Evolutionary conservation across 2,113 vertebrate genomes (phyloP), one percentile per base, ranked within the genome.

Genomic region (Isichthys henryi): DNA sequence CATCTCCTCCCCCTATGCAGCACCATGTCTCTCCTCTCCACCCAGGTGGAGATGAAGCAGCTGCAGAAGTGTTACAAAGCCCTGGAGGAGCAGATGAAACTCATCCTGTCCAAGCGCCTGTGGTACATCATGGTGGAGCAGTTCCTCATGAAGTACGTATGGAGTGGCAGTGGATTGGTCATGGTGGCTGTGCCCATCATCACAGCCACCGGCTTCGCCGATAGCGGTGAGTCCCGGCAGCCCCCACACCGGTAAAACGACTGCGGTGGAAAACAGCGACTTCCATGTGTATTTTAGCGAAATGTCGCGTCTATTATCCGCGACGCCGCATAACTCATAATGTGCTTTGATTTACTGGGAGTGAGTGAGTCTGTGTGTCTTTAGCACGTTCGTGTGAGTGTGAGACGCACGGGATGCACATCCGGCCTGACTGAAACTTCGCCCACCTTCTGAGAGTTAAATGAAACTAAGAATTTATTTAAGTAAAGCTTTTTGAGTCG

Each of bases 151-250:
- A 99, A 99, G 94, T 99, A 99, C 15, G 97, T 99, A 91, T 99
- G 98, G 98, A 99, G 98, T 91, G 92, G 96, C 94, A 95, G 97
- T 90, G 98, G 98, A 5, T 96, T 99, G 48, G 95, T 99, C 91
- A 99, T 99, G 98, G 98, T 99, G 0, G 98, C 98, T 15, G 96
- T 99, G 91, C 98, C 98, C n/a, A 99, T 99, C 94, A 99, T 99
- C 95, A 99, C 98, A 0, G 98, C 97, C 52, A 98, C 97, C 0
- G 98, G 98, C 92, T 99, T 98, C 92, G 98, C 98, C 48, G 98
- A 99, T 95, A 97, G 96, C 0, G 97, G 98, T 99, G 95, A 96
- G 46, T 31, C 8, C 11, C 3, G 4, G 17, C 80, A 39, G 45
- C 8, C 19, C 17, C 83, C 62, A 62, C 62, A 66, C 23, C n/a